Evolutionary conservation across 2,888 invertebrate genomes (phyloP).

Genomic region (Ceratothoa steindachneri): DNA sequence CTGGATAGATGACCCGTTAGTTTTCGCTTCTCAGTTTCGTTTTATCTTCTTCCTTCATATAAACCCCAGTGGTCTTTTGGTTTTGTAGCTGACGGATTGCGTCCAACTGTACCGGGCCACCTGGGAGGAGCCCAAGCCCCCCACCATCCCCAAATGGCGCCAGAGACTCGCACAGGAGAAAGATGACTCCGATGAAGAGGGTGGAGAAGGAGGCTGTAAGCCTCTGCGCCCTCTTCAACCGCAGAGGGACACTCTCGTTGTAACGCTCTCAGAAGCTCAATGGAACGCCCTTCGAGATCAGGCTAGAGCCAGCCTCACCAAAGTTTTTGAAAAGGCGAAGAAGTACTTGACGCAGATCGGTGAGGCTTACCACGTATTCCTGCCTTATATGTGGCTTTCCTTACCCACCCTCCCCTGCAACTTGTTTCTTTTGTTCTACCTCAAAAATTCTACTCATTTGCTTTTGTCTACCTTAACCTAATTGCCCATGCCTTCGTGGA

Average conservation of each 20-base stretch:
- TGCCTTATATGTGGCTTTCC: too few species aligned
- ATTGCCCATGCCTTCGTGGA: neutral
- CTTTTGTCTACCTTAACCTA: too few species aligned
- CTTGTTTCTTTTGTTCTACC: neutral
- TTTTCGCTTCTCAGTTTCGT: too few species aligned
- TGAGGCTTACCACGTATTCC: too few species aligned
- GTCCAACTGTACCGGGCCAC: constrained; percentile 45
- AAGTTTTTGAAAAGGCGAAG: constrained; percentile 26
- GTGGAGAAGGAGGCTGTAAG: constrained; percentile 3
- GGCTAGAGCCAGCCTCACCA: constrained; percentile 18
- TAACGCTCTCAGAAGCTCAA: constrained; percentile 39
- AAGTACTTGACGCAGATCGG: constrained; percentile 35
- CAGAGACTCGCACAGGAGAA: constrained; percentile 22
- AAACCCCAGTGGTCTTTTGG: too few species aligned
- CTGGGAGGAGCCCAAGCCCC: constrained; percentile 39
- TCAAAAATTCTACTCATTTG: too few species aligned
- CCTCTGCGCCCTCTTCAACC: constrained; percentile 27
- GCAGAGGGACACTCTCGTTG: constrained; percentile 24
- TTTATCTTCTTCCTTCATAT: too few species aligned
- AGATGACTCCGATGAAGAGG: neutral
- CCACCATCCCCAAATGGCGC: constrained; percentile 24
- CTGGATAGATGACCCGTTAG: too few species aligned
- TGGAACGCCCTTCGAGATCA: constrained; percentile 25
- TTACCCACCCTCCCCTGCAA: neutral
- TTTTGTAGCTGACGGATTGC: constrained; percentile 31